Evolutionary conservation across 2,888 invertebrate genomes (phyloP).

Genomic region (Harpagoxenus sublaevis): DNA sequence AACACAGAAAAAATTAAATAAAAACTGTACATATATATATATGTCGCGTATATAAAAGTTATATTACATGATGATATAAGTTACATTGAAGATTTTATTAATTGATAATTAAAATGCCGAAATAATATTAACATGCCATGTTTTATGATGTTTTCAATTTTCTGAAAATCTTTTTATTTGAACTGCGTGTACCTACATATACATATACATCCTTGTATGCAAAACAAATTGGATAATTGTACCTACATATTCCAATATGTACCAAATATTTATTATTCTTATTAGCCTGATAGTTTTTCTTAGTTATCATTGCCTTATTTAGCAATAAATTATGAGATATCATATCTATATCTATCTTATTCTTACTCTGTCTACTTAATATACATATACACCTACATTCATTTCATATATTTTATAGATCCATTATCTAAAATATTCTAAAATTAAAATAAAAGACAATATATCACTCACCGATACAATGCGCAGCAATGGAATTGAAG

Average conservation of each 20-base stretch:
- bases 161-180: background rate
- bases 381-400: background rate
- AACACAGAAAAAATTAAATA: background rate
- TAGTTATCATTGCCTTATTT: background rate
- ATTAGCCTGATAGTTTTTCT: background rate
- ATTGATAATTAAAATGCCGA: background rate
- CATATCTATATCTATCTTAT: conserved; percentile 8
- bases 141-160: background rate
- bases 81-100: conserved; percentile 9
- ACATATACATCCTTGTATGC: background rate
- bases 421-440: background rate
- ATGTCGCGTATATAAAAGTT: background rate
- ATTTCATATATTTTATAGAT: background rate
- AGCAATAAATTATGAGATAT: background rate
- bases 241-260: background rate
- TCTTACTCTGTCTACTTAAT: background rate
- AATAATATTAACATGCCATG: background rate
- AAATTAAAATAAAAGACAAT: conserved; percentile 5
- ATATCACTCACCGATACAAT: background rate
- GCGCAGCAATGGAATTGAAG: background rate
- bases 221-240: background rate
- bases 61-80: background rate
- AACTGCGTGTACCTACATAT: background rate
- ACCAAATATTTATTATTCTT: background rate
- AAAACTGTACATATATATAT: background rate